These are phyloP conservation scores for Pantherophis guttatus DNA, from an alignment of 2,113 vertebrate species.

Conservation along the genomic window DNA sequence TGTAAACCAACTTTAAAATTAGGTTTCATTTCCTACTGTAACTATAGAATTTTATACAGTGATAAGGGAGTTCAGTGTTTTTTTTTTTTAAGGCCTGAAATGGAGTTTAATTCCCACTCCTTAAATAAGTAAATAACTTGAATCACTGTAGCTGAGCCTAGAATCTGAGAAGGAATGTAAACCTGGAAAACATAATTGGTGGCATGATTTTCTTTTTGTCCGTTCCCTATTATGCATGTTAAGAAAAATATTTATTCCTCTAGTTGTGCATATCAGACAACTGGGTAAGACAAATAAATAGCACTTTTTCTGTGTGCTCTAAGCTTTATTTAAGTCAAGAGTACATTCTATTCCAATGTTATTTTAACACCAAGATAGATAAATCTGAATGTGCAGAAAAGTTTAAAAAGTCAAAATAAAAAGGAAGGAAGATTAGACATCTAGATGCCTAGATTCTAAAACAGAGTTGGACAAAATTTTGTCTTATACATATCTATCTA, in stretches of 20 bases:
- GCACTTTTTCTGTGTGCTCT: rapidly evolving
- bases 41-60: background rate
- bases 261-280: background rate
- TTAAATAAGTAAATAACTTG: background rate
- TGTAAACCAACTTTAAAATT: background rate
- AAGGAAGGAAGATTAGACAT: background rate
- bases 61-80: background rate
- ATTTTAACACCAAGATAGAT: background rate
- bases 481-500: too few relatives aligned
- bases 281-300: slow-evolving; percentile 17
- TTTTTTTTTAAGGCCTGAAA: background rate
- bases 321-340: background rate
- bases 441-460: background rate
- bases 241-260: slow-evolving; percentile 1
- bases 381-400: background rate
- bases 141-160: background rate
- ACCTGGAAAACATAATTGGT: background rate
- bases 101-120: background rate
- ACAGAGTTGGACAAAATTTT: background rate
- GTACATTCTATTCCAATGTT: background rate
- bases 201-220: background rate
- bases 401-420: background rate
- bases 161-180: slow-evolving; percentile 1
- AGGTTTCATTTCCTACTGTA: background rate
- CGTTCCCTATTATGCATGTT: background rate